Evolutionary conservation across 92 coral and sea anemone genomes (phyloP).

Genomic region (Epizoanthus ramosus): DNA sequence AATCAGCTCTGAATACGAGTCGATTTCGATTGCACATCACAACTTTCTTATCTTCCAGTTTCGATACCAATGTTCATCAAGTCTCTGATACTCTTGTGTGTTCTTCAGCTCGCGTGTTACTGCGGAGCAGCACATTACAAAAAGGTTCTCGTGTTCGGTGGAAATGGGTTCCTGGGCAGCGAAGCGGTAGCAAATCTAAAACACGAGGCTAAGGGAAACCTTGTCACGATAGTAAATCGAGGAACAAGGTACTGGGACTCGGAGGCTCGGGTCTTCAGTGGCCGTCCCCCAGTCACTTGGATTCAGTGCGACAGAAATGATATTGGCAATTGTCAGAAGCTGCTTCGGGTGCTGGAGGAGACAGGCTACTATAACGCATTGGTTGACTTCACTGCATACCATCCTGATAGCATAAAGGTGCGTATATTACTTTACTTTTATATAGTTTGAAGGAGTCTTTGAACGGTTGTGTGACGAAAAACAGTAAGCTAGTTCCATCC

Average conservation of each 20-base stretch:
- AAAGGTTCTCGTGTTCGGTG: slow-evolving; percentile 29
- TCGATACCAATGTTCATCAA: slow-evolving; percentile 18
- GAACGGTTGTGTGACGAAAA: too few relatives aligned
- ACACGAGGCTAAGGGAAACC: slow-evolving; percentile 25
- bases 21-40: background rate
- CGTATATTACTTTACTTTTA: too few relatives aligned
- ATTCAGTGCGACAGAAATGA: slow-evolving; percentile 28
- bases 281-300: slow-evolving; percentile 27
- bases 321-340: background rate
- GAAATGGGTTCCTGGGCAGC: slow-evolving; percentile 38
- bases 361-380: background rate
- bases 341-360: slow-evolving; percentile 1
- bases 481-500: too few relatives aligned
- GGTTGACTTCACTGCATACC: slow-evolving; percentile 33
- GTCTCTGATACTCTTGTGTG: background rate
- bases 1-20: background rate
- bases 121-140: background rate
- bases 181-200: slow-evolving; percentile 32
- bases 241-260: slow-evolving; percentile 44
- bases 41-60: background rate
- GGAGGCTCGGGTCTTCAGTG: slow-evolving; percentile 15
- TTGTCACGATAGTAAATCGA: slow-evolving; percentile 33
- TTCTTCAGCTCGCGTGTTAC: slow-evolving; percentile 8
- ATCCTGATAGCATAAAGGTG: slow-evolving; percentile 21
- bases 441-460: too few relatives aligned